A percentile compares a stretch with the other conserved stretches of the same genome.
Evolutionary conservation across 2,113 vertebrate species (phyloP).

Genomic region (Dipodomys stephensi): DNA sequence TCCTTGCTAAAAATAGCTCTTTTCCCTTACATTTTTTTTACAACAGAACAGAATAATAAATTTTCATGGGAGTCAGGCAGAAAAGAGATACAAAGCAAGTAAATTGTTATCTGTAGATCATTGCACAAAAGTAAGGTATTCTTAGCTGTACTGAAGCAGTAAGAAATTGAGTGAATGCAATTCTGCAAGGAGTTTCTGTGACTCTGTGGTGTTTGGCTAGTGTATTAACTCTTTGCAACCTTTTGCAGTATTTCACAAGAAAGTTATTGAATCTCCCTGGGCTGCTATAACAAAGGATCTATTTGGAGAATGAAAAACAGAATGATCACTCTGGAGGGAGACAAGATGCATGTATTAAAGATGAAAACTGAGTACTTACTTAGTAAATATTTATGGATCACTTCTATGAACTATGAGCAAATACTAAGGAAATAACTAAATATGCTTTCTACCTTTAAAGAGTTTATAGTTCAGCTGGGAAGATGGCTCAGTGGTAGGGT

Average conservation of each 20-base stretch:
- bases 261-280: neutral
- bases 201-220: neutral
- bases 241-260: neutral
- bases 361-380: neutral
- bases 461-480: neutral
- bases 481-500: no score
- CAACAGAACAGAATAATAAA: slow-evolving; percentile 55
- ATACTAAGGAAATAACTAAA: neutral
- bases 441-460: neutral
- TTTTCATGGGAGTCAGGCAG: slow-evolving; percentile 12
- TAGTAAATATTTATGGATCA: neutral
- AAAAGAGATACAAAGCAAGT: slow-evolving; percentile 35
- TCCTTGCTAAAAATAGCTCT: slow-evolving; percentile 45
- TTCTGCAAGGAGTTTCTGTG: neutral
- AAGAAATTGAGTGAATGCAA: neutral
- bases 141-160: neutral
- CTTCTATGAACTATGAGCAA: neutral
- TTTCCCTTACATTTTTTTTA: neutral
- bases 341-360: neutral
- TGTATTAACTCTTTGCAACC: neutral
- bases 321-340: neutral
- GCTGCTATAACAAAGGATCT: neutral
- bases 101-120: slow-evolving; percentile 50
- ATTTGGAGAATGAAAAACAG: neutral
- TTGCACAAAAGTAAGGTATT: slow-evolving; percentile 26